Percentiles rank a stretch among this genome's conserved stretches.
Conservation (phyloP, 2,888 invertebrate genomes). For the Apodemia duryi region DNA sequence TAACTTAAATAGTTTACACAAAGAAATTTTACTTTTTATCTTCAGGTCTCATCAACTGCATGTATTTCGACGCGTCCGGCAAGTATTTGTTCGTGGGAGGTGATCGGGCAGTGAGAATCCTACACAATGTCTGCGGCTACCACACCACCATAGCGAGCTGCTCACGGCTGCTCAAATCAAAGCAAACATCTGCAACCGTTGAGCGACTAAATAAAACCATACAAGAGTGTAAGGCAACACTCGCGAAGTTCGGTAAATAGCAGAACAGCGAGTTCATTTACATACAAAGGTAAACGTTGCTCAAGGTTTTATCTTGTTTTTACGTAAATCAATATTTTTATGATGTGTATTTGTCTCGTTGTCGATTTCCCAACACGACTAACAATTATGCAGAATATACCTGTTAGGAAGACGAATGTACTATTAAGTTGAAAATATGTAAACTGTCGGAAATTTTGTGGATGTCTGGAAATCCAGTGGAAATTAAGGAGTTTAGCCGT, state of each 20-base stretch:
- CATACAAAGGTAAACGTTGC: background rate
- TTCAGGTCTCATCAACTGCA: constrained; percentile 82
- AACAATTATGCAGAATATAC: too few relatives aligned
- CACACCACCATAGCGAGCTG: constrained; percentile 60
- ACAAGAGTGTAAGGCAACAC: constrained; percentile 74
- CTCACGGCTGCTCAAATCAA: constrained; percentile 68
- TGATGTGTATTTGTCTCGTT: too few relatives aligned
- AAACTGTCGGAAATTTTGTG: too few relatives aligned
- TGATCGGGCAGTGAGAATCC: constrained; percentile 86
- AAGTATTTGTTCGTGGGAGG: constrained; percentile 86
- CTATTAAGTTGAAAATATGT: too few relatives aligned
- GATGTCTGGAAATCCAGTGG: too few relatives aligned
- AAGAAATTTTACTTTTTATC: constrained; percentile 32
- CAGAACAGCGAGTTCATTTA: background rate
- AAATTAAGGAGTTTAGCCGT: too few relatives aligned
- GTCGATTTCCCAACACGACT: too few relatives aligned
- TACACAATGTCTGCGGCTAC: constrained; percentile 83
- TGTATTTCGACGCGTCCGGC: constrained; percentile 87
- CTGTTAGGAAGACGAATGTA: too few relatives aligned
- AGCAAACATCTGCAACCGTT: constrained; percentile 85
- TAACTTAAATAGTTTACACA: background rate
- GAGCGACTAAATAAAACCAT: constrained; percentile 87
- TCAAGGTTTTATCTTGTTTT: background rate
- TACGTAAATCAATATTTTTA: too few relatives aligned
- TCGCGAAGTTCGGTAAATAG: constrained; percentile 60